phyloP scores from a whole-genome alignment of 2,888 invertebrate genomes.

The Epistrophella euchroma region DNA sequence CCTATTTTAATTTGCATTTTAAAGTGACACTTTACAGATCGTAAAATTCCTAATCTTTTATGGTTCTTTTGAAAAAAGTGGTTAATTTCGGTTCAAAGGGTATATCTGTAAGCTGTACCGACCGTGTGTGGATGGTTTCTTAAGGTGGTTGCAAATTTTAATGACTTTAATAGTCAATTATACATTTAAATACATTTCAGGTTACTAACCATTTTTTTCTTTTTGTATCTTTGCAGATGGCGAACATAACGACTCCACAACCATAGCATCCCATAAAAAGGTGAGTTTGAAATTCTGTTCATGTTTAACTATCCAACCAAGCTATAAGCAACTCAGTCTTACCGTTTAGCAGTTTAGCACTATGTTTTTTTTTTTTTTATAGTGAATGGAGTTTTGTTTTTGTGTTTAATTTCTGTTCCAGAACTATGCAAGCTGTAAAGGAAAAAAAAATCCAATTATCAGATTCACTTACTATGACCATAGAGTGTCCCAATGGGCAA shows the following conservation, averaged over 20 bases:
- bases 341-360: slow-evolving; percentile 40
- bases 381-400: slow-evolving; percentile 5
- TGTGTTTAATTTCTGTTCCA: not conserved
- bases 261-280: slow-evolving; percentile 72
- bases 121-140: not conserved
- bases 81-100: slow-evolving; percentile 27
- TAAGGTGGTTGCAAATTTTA: slow-evolving; percentile 18
- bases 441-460: slow-evolving; percentile 64
- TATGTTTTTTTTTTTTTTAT: not conserved
- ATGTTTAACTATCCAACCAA: not conserved
- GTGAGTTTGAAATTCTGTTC: slow-evolving; percentile 51
- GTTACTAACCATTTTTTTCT: slow-evolving; percentile 38
- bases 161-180: slow-evolving; percentile 44
- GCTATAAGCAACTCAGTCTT: not conserved
- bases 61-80: slow-evolving; percentile 3
- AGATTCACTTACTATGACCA: slow-evolving; percentile 68
- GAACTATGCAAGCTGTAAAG: slow-evolving; percentile 33
- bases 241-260: slow-evolving; percentile 66
- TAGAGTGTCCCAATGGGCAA: slow-evolving; percentile 52
- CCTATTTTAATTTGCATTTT: slow-evolving; percentile 59
- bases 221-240: slow-evolving; percentile 68
- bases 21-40: slow-evolving; percentile 60
- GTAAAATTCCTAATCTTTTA: slow-evolving; percentile 41
- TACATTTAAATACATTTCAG: slow-evolving; percentile 33
- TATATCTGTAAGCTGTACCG: no score